Evolutionary conservation across 2,888 invertebrate genomes (phyloP), one percentile per base, ranked within the genome.

Genomic region (Pachymerium ferrugineum): DNA sequence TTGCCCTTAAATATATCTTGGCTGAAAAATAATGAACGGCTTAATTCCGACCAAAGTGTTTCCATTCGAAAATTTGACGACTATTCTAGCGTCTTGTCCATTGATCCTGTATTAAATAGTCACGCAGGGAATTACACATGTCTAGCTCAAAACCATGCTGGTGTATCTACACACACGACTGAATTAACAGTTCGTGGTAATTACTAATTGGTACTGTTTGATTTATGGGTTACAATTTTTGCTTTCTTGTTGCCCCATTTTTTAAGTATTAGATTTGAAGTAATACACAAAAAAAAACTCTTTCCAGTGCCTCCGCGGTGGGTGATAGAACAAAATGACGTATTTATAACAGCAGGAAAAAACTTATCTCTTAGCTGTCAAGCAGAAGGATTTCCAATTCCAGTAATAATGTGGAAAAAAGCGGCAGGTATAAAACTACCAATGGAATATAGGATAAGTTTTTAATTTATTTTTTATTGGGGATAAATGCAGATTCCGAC

Each of bases 311-410:
- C 95, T 62, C 94, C 94, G 25, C 89, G 92, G 80, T 93, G 94
- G 91, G 88, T 93, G 16, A 85, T 92, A 78, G 94, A 94, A 80
- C 94, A 93, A 0, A 86, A 87, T 76, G 92, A 93, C 80, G 87
- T 89, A n/a, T 92, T 89, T 77, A 90, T 91, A 47, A 90, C 91
- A 6, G 89, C 91, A 0, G 91, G 91, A 0, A 91, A 93, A 81
- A 91, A 92, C 80, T 89, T 94, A 25, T 88, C 89, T 22, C 84
- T 96, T 54, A 90, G 93, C 81, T 96, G 96, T 81, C 91, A 92
- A 83, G 94, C 94, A 0, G 91, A 93, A 75, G 96, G 96, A 1
- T 95, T 94, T 83, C 96, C 96, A 0, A 89, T 90, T 76, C 95
- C 95, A 4, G 86, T 86, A 6, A 90, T 95, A 73, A 91, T 90